A percentile compares a stretch with the other conserved stretches of the same genome.
Evolutionary conservation across 2,113 vertebrate species (phyloP).

Genomic region (Martes martes): DNA sequence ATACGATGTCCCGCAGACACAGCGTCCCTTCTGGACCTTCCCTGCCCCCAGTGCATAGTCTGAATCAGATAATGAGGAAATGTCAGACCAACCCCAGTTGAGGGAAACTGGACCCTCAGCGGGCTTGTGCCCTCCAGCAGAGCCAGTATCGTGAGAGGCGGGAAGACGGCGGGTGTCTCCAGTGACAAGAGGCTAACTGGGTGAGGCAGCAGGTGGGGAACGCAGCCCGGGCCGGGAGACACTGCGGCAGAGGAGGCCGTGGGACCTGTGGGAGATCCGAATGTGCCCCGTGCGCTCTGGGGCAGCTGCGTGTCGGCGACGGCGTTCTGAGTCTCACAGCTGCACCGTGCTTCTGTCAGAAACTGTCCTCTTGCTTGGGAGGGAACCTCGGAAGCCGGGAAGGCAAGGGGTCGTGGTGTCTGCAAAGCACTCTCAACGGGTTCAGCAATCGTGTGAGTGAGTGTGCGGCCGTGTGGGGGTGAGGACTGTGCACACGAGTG

Average conservation of each 20-base stretch:
- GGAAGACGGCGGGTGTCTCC: neutral
- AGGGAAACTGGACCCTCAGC: no score
- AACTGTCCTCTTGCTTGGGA: neutral
- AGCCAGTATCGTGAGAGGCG: neutral
- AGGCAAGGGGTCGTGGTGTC: neutral
- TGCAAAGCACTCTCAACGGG: neutral
- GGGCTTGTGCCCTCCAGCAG: neutral
- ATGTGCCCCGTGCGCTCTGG: neutral
- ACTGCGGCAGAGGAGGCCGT: accelerated
- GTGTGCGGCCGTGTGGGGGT: neutral
- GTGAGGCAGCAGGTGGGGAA: neutral
- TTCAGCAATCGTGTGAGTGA: neutral
- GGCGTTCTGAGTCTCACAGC: neutral
- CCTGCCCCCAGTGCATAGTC: neutral
- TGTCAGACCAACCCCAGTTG: neutral
- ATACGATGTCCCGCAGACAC: neutral
- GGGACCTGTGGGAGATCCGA: accelerated
- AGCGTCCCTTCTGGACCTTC: accelerated
- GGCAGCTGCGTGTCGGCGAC: neutral
- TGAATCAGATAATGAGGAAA: neutral
- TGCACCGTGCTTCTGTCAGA: neutral
- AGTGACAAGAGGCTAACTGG: neutral
- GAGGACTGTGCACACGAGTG: neutral
- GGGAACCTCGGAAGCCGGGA: neutral
- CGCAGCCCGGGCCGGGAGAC: neutral